Evolutionary conservation across 2,888 invertebrate species (phyloP).

Genomic region (Ophraella communa): DNA sequence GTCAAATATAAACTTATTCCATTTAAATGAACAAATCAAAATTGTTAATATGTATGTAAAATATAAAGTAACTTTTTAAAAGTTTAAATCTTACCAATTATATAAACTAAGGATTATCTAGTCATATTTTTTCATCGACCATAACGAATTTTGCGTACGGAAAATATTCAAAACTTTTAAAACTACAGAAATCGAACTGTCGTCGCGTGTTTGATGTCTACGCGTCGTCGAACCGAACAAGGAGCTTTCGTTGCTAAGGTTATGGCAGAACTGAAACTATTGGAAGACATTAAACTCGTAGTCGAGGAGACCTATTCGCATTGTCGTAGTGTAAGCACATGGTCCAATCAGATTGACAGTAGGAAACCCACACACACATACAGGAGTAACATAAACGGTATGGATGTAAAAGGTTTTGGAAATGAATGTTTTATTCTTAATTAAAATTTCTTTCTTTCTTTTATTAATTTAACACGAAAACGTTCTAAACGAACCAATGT

Average conservation of each 20-base stretch:
- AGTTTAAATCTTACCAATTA: not conserved
- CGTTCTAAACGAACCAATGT: too few species aligned
- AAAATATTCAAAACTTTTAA: not conserved
- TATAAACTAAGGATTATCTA: not conserved
- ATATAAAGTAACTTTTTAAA: not conserved
- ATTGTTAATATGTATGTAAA: not conserved
- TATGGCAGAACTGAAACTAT: conserved; percentile 30
- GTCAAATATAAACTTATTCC: too few species aligned
- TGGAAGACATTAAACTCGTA: conserved; percentile 26
- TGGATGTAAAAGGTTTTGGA: not conserved
- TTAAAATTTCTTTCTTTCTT: too few species aligned
- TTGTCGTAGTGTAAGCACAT: conserved; percentile 15
- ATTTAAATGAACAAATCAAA: not conserved
- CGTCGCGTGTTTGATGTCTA: conserved; percentile 23
- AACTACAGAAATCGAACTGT: not conserved
- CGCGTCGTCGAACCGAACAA: conserved; percentile 5
- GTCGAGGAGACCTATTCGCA: conserved; percentile 21
- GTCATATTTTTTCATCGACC: not conserved
- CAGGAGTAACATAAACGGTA: not conserved
- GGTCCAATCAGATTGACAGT: conserved; percentile 15
- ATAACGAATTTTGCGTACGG: not conserved
- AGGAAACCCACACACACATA: not conserved
- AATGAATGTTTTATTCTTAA: not conserved
- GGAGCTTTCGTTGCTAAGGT: conserved; percentile 20
- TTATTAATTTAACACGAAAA: too few species aligned